A percentile compares a stretch with the other conserved stretches of the same genome.
These are phyloP conservation scores for Harlomillsia oculata DNA, from an alignment of 1,140 invertebrate species.

Conservation along the genomic window DNA sequence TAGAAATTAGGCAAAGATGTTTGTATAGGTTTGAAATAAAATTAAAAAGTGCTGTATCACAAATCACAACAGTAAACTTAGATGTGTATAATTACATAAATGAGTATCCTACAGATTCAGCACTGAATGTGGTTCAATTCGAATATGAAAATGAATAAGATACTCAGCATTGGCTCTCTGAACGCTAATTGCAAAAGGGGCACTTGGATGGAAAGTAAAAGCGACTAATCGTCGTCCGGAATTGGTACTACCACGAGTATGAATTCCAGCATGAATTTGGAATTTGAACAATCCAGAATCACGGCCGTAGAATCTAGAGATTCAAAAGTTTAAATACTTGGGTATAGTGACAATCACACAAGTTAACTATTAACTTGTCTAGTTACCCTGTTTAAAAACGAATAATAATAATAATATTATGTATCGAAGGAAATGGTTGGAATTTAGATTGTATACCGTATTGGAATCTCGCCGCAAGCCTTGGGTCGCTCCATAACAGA, in stretches of 20 bases:
- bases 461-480: slow-evolving; percentile 84
- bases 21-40: too few species aligned
- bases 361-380: too few species aligned
- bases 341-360: not conserved
- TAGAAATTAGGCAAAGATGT: too few species aligned
- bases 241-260: slow-evolving; percentile 49
- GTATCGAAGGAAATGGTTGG: slow-evolving; percentile 1
- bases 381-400: too few species aligned
- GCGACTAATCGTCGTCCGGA: slow-evolving; percentile 74
- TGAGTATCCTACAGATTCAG: not conserved
- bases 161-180: slow-evolving; percentile 92
- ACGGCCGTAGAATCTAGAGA: slow-evolving; percentile 72
- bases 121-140: slow-evolving; percentile 39
- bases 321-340: slow-evolving; percentile 8
- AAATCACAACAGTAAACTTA: too few species aligned
- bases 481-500: slow-evolving; percentile 91
- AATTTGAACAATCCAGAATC: slow-evolving; percentile 83
- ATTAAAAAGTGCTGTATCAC: too few species aligned
- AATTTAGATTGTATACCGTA: slow-evolving; percentile 51
- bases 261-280: slow-evolving; percentile 69
- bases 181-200: slow-evolving; percentile 92
- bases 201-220: slow-evolving; percentile 93
- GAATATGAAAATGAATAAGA: slow-evolving; percentile 88
- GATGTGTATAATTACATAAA: too few species aligned
- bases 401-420: too few species aligned